Conservation (phyloP, 1,140 invertebrate species). For the Zeugodacus cucurbitae region DNA sequence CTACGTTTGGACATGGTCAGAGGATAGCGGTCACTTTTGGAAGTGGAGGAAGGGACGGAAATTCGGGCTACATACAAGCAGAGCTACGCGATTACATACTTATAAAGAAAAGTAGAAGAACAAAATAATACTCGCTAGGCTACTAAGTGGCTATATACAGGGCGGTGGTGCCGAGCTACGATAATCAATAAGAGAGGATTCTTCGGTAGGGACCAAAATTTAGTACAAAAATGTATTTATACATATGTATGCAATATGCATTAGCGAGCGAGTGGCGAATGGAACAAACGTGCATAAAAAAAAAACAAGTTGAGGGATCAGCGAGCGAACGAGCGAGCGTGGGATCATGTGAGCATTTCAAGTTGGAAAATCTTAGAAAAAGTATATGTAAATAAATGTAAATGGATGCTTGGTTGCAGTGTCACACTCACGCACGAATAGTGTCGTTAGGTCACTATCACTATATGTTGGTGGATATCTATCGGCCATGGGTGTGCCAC, state of each 20-base stretch:
- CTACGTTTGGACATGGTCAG: not conserved
- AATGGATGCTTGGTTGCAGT: conserved; percentile 41
- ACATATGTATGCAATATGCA: not conserved
- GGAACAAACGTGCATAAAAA: conserved; percentile 12
- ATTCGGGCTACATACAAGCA: not conserved
- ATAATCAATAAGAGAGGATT: not conserved
- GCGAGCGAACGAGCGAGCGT: not conserved
- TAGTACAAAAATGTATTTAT: not conserved
- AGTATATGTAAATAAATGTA: not conserved
- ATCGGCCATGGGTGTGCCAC: conserved; percentile 52
- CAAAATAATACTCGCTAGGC: not conserved
- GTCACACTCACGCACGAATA: conserved; percentile 67
- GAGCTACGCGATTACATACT: not conserved
- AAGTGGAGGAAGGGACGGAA: not conserved
- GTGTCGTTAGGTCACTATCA: conserved; percentile 63
- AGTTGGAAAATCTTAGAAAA: not conserved
- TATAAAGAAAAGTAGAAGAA: too few relatives aligned
- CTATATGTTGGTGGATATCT: conserved; percentile 48
- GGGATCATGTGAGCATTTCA: not conserved
- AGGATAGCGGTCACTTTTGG: not conserved
- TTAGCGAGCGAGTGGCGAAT: not conserved
- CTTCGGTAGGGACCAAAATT: not conserved
- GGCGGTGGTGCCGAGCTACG: not conserved
- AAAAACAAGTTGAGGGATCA: not conserved
- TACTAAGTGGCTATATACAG: not conserved